A percentile compares a stretch with the other conserved stretches of the same genome.
phyloP scores from a whole-genome alignment of 2,113 vertebrate genomes.

The Saccopteryx bilineata region DNA sequence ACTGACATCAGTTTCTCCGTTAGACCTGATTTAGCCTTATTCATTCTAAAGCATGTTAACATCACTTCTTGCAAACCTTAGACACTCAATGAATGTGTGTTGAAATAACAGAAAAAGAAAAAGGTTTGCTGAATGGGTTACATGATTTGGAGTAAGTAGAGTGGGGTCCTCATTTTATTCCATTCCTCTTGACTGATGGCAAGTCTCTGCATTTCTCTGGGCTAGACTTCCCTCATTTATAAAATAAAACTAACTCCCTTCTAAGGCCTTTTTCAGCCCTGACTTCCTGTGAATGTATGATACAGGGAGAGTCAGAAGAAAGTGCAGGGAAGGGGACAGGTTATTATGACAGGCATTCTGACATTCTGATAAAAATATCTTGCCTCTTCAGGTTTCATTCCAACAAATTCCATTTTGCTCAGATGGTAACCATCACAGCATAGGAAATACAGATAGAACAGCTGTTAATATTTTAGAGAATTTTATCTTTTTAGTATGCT shows the following conservation, averaged over 20 bases:
- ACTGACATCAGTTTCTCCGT: not conserved
- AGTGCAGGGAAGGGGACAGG: not conserved
- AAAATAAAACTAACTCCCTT: not conserved
- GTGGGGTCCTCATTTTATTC: not conserved
- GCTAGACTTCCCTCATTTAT: not conserved
- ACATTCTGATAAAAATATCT: not conserved
- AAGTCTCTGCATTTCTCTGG: not conserved
- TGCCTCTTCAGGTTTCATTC: constrained; percentile 34
- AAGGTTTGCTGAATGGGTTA: not conserved
- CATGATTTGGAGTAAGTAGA: not conserved
- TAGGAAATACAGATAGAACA: not conserved
- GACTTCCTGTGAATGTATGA: constrained; percentile 54
- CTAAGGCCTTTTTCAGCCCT: not conserved
- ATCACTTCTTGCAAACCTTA: not conserved
- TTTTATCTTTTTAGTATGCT: not conserved
- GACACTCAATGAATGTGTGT: not conserved
- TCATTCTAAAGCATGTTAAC: not conserved
- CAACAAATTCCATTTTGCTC: not conserved
- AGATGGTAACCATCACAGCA: not conserved
- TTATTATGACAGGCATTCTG: constrained; percentile 5
- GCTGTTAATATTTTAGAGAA: constrained; percentile 6
- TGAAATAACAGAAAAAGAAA: not conserved
- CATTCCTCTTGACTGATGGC: not conserved
- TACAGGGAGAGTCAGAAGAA: not conserved
- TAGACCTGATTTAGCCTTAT: not conserved